These are phyloP conservation scores for Nycteola revayana DNA, from an alignment of 2,888 invertebrate genomes.

Conservation along the genomic window DNA sequence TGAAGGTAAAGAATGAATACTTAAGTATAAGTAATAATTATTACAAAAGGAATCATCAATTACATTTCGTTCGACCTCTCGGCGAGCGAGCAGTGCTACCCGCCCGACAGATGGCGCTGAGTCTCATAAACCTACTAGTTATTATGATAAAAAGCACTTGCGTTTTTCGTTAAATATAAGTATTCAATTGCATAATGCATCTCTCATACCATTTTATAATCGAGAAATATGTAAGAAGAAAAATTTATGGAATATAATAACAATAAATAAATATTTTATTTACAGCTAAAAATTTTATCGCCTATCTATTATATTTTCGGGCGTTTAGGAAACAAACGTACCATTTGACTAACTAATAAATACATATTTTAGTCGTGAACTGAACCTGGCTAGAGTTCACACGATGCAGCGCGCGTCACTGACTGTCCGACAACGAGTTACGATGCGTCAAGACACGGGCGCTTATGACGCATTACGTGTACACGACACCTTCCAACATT, in stretches of 20 bases:
- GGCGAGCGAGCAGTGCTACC: conserved; percentile 23
- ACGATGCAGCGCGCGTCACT: background rate
- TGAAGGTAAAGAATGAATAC: conserved; percentile 50
- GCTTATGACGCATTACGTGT: background rate
- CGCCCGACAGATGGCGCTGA: conserved; percentile 25
- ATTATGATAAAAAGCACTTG: conserved; percentile 72
- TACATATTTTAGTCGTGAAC: conserved; percentile 23
- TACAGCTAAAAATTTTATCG: conserved; percentile 76
- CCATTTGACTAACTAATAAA: conserved; percentile 42
- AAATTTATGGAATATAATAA: conserved; percentile 77
- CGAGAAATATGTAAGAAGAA: conserved; percentile 77
- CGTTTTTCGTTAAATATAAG: conserved; percentile 58
- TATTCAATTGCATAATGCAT: conserved; percentile 67
- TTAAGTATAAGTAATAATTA: conserved; percentile 48
- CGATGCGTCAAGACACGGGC: too few relatives aligned
- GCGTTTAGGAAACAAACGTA: conserved; percentile 54
- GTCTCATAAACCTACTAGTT: conserved; percentile 51
- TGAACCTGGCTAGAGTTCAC: conserved; percentile 26
- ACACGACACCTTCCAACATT: background rate
- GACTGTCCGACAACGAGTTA: too few relatives aligned
- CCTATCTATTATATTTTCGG: conserved; percentile 72
- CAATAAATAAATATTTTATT: conserved; percentile 81
- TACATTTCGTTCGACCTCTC: conserved; percentile 39
- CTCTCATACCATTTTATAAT: conserved; percentile 75
- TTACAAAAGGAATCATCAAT: conserved; percentile 57